Conservation (phyloP, 2,888 invertebrate species). For the Cremastinae sp. region DNA sequence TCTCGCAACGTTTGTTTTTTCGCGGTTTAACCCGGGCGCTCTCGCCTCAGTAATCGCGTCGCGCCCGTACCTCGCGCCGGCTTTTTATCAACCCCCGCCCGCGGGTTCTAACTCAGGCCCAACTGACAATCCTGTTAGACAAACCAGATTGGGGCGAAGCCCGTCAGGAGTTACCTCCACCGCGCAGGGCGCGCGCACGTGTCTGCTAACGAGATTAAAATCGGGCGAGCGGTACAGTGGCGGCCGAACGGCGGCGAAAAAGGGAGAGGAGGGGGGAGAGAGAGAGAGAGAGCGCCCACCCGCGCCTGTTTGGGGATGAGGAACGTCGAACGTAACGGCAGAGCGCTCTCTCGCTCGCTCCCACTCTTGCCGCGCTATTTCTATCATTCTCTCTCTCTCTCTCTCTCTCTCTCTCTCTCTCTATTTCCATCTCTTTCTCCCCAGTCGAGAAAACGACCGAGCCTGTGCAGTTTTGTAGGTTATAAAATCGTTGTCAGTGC, state of each 20-base stretch:
- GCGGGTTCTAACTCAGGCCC: constrained; percentile 73
- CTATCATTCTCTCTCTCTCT: constrained; percentile 19
- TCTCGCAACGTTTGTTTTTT: not conserved
- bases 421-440: not conserved
- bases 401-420: constrained; percentile 22
- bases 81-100: constrained; percentile 84
- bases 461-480: constrained; percentile 8
- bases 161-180: constrained; percentile 73
- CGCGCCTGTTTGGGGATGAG: constrained; percentile 80
- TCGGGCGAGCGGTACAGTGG: constrained; percentile 79
- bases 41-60: constrained; percentile 72
- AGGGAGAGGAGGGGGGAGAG: constrained; percentile 81
- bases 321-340: constrained; percentile 84
- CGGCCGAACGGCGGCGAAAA: constrained; percentile 61
- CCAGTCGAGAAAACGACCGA: not conserved
- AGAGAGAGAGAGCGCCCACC: constrained; percentile 79
- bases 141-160: constrained; percentile 90
- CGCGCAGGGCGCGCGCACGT: constrained; percentile 81
- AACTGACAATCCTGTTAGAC: constrained; percentile 86
- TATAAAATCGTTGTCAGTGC: not conserved
- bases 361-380: constrained; percentile 28
- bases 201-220: constrained; percentile 87
- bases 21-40: constrained; percentile 64
- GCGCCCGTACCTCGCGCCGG: constrained; percentile 74
- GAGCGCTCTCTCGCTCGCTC: constrained; percentile 28